A percentile compares a stretch with the other conserved stretches of the same genome.
Conservation (phyloP, 2,888 invertebrate genomes). For the Adineta ricciae region DNA sequence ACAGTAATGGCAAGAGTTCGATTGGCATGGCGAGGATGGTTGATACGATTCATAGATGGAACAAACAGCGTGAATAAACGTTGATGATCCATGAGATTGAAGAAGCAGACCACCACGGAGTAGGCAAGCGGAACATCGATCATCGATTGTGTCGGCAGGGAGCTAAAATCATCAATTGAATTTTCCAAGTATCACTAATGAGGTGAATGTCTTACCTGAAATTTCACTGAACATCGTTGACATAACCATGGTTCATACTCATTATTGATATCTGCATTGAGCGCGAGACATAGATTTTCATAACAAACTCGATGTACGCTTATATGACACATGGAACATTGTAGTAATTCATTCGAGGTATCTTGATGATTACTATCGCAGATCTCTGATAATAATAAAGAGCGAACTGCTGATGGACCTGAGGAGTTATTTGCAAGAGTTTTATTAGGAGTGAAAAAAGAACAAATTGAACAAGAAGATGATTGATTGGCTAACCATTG, state of each 20-base stretch:
- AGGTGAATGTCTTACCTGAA: too few relatives aligned
- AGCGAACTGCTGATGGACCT: not conserved
- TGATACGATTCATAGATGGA: not conserved
- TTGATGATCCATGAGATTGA: not conserved
- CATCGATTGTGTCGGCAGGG: not conserved
- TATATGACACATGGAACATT: not conserved
- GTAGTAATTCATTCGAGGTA: not conserved
- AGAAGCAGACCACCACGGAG: not conserved
- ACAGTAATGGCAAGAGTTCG: not conserved
- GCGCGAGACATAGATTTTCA: not conserved
- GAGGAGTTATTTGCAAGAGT: not conserved
- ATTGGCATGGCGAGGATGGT: not conserved
- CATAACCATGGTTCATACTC: not conserved
- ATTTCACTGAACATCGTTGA: not conserved
- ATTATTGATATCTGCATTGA: not conserved
- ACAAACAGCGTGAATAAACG: not conserved
- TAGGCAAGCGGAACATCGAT: not conserved
- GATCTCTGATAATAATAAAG: not conserved
- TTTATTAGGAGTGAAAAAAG: slow-evolving; percentile 12
- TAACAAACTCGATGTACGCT: not conserved
- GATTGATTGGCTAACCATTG: not conserved
- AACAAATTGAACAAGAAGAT: slow-evolving; percentile 30
- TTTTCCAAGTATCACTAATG: too few relatives aligned
- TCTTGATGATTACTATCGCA: not conserved
- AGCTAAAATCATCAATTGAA: not conserved